Evolutionary conservation across 2,113 vertebrate genomes (phyloP).

Genomic region (Morone saxatilis): DNA sequence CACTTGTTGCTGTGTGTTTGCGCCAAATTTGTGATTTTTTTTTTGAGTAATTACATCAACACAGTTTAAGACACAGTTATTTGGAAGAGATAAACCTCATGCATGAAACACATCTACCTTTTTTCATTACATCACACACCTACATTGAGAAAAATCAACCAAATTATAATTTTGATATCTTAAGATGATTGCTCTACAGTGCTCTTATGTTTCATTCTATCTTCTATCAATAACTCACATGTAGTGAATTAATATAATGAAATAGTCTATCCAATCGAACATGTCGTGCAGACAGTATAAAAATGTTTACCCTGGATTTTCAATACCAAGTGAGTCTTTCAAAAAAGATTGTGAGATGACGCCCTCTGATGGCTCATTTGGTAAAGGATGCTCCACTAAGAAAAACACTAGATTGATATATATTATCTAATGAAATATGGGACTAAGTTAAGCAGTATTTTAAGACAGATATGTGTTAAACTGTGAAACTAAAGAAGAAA

Average conservation of each 20-base stretch:
- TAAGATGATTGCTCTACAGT: not conserved
- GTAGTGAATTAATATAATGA: not conserved
- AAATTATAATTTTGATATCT: too few species aligned
- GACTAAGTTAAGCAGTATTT: not conserved
- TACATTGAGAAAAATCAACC: not conserved
- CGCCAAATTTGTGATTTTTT: not conserved
- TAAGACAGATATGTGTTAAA: not conserved
- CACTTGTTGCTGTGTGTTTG: not conserved
- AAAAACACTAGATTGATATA: not conserved
- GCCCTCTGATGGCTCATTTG: slow-evolving; percentile 2
- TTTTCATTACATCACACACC: not conserved
- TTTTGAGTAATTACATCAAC: not conserved
- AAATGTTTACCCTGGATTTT: not conserved
- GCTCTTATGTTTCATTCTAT: not conserved
- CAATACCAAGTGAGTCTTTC: not conserved
- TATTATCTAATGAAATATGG: not conserved
- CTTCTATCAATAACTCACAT: not conserved
- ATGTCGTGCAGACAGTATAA: not conserved
- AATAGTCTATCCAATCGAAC: not conserved
- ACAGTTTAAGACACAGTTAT: not conserved
- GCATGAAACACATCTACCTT: not conserved
- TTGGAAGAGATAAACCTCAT: too few species aligned
- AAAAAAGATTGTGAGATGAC: not conserved
- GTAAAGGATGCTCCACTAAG: too few species aligned
- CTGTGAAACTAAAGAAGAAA: not conserved